A percentile compares a stretch with the other conserved stretches of the same genome.
phyloP scores from a whole-genome alignment of 2,797 vertebrate genomes.

The Microcaecilia unicolor region DNA sequence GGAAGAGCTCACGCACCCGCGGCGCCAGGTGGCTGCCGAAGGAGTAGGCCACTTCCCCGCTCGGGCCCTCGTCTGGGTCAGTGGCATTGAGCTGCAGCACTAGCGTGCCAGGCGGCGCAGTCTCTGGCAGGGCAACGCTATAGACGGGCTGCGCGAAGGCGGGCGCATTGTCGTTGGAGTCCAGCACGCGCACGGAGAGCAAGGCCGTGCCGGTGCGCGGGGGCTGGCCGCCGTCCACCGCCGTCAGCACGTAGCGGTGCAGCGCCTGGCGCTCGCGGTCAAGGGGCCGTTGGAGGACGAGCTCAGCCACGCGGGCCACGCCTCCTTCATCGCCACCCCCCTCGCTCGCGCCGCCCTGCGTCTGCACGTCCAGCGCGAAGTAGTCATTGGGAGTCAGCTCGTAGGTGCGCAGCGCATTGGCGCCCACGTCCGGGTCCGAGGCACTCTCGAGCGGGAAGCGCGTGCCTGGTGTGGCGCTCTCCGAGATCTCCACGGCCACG shows the following conservation, averaged over 20 bases:
- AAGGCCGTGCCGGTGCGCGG: constrained; percentile 90
- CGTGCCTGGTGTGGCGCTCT: constrained; percentile 88
- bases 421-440: constrained; percentile 92
- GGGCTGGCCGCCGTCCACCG: constrained; percentile 89
- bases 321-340: no score
- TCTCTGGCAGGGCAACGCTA: constrained; percentile 80
- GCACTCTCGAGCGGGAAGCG: constrained; percentile 94
- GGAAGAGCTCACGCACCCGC: constrained; percentile 83
- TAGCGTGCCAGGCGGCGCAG: constrained; percentile 80
- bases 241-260: constrained; percentile 93
- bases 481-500: constrained; percentile 92
- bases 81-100: constrained; percentile 92
- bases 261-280: constrained; percentile 92
- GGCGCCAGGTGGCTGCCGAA: constrained; percentile 90
- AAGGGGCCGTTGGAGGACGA: constrained; percentile 84
- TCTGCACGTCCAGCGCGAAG: constrained; percentile 92
- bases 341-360: constrained; percentile 76
- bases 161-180: constrained; percentile 95
- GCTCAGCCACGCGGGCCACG: constrained; percentile 90
- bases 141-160: constrained; percentile 90
- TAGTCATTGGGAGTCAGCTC: constrained; percentile 90
- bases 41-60: constrained; percentile 88
- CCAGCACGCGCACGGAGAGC: constrained; percentile 84
- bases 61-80: constrained; percentile 85
- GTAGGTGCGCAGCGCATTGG: constrained; percentile 87